Base-by-base conservation (phyloP, 2,113 vertebrate genomes). In the Calonectris borealis region DNA sequence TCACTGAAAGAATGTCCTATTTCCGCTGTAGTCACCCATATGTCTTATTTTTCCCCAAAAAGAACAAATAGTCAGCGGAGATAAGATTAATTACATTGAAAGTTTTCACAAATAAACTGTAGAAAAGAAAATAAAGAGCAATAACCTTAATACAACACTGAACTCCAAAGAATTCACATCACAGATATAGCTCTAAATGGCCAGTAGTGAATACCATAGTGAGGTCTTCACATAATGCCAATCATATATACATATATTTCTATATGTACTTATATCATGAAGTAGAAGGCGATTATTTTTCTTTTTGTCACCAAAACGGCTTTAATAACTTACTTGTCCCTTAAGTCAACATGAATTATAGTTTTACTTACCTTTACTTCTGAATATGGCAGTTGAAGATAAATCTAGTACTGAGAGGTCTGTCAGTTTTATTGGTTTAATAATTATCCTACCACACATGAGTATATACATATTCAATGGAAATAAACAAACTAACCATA, bases 321-420 rank as follows among this genome's bases (percentile, higher is more conserved):
- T 65, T 92, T 83, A 86, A 83, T 71, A 80, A 75, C 40, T 40
- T 70, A 51, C 48, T 83, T n/a, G 21, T 79, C 44, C 44, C 44
- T 78, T 91, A 85, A 78, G n/a, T 73, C 55, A 92, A 54, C 13
- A 57, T 78, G 65, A 94, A 62, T 70, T 86, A 83, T n/a, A 58
- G 42, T 58, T 54, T 78, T 83, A 61, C 42, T 86, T 86, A 48
- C 31, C n/a, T 75, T 79, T 89, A 58, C 57, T 89, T 72, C 60
- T 64, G 19, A 70, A 55, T 79, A 86, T 20, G 42, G 32, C 38
- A 61, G 54, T 27, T 76, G 42, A 77, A 84, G 46, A 72, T 64
- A 87, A 92, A 84, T 87, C 55, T 84, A 55, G 14, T 71, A 79
- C 9, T 4, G 29, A 55, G 42, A 78, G 3, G 13, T 66, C 34